Evolutionary conservation across 2,888 invertebrate genomes (phyloP).

Genomic region (Amphipoea oculea): DNA sequence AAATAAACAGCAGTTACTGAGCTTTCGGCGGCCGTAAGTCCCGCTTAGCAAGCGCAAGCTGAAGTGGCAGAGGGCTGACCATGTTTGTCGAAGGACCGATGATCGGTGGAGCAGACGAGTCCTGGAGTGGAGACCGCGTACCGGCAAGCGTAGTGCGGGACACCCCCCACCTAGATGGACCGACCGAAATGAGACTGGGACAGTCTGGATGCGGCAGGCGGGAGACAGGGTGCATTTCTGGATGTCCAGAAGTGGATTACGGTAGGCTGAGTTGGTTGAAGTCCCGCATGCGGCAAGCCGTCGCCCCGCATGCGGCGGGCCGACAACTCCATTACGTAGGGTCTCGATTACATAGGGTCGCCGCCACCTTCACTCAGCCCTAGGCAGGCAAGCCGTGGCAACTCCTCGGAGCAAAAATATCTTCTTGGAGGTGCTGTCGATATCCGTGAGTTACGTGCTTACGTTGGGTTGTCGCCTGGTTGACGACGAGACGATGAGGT

Average conservation of each 20-base stretch:
- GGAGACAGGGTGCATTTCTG: background rate
- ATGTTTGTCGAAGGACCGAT: background rate
- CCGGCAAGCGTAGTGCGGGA: background rate
- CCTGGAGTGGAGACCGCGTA: background rate
- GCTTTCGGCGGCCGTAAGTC: background rate
- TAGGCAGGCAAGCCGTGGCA: too few relatives aligned
- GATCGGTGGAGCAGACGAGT: background rate
- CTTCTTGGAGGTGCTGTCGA: background rate
- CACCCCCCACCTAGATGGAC: background rate
- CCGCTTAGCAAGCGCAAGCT: background rate
- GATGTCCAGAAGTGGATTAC: background rate
- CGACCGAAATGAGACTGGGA: background rate
- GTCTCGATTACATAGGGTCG: too few relatives aligned
- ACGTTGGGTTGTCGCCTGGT: background rate
- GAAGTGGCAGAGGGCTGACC: background rate
- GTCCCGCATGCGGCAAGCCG: background rate
- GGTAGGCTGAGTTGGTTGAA: background rate
- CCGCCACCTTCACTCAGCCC: background rate
- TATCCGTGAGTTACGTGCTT: background rate
- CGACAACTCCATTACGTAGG: background rate
- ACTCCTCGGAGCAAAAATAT: background rate
- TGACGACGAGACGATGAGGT: background rate
- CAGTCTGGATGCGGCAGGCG: background rate
- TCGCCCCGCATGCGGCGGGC: background rate
- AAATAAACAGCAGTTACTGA: background rate